phyloP scores from a whole-genome alignment of 1,140 invertebrate species.

The Euura saliciscinereae region DNA sequence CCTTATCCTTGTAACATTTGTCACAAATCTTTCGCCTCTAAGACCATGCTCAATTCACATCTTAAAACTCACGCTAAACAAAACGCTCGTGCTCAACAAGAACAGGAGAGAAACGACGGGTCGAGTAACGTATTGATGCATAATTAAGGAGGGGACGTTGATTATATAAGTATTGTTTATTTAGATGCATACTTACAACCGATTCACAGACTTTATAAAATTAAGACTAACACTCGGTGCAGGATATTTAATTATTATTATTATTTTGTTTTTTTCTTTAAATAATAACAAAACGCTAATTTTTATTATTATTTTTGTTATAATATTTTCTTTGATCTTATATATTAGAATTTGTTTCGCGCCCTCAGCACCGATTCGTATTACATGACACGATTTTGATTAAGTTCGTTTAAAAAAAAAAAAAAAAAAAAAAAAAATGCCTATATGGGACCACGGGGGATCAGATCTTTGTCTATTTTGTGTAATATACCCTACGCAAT shows the following conservation, averaged over 20 bases:
- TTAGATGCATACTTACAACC: not conserved
- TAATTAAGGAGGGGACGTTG: not conserved
- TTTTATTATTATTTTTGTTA: not conserved
- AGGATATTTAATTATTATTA: not conserved
- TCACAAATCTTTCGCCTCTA: conserved; percentile 57
- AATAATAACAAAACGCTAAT: too few relatives aligned
- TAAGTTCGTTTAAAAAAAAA: too few relatives aligned
- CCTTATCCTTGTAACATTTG: conserved; percentile 68
- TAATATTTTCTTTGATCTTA: not conserved
- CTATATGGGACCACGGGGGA: too few relatives aligned
- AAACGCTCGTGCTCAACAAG: conserved; percentile 45
- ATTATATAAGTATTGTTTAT: not conserved
- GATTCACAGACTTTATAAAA: not conserved
- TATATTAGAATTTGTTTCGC: not conserved
- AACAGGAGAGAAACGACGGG: conserved; percentile 27
- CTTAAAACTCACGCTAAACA: conserved; percentile 57
- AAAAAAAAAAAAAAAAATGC: too few relatives aligned
- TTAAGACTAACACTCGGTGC: not conserved
- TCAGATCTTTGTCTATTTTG: too few relatives aligned
- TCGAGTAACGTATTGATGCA: not conserved
- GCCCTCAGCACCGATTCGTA: not conserved
- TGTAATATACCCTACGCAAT: too few relatives aligned
- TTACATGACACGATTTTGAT: too few relatives aligned
- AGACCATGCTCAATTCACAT: conserved; percentile 58
- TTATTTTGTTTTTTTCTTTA: not conserved